Evolutionary conservation across 2,113 vertebrate genomes (phyloP), one percentile per base, ranked within the genome.

Genomic region (Dendropsophus ebraccatus): DNA sequence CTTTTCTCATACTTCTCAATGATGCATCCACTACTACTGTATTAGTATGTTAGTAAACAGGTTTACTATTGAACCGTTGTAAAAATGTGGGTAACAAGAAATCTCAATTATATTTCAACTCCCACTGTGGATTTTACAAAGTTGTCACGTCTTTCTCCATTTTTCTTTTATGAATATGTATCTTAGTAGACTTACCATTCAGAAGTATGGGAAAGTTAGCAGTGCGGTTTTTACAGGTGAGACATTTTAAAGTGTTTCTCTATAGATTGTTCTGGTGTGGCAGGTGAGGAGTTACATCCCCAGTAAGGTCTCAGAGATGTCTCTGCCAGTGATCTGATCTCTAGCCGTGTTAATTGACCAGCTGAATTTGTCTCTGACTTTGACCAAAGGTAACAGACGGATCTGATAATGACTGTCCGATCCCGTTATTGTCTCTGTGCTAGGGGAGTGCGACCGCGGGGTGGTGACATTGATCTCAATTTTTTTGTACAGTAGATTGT

Each of bases 371-470:
- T 28, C 50, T 35, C 50, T 41, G 28, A 54, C 28, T 77, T 52
- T 77, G 35, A 80, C 32, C 56, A 62, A 54, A 79, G 77, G 54
- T 45, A 80, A 10, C 77, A 60, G 77, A 56, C 35, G 35, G 21
- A 16, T 80, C 77, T 60, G 54, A 45, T 80, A 80, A 80, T 80
- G 77, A 62, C 54, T 25, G 21, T 58, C 32, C 77, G 14, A 14
- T 56, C 49, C 35, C 35, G 19, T 41, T 80, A 41, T 28, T 80
- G 54, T 80, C 32, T 58, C 30, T 16, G 17, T 8, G 11, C 62
- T 4, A 25, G 5, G 62, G 4, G 10, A 25, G 23, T 35, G 35
- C 41, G 1, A n/a, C 41, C 28, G 45, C 25, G n/a, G n/a, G 35
- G 45, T 6, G 35, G 23, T 23, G 12, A 16, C n/a, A 76, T 30